phyloP scores from a whole-genome alignment of 2,113 vertebrate species.

The Phylloscopus trochiloides region DNA sequence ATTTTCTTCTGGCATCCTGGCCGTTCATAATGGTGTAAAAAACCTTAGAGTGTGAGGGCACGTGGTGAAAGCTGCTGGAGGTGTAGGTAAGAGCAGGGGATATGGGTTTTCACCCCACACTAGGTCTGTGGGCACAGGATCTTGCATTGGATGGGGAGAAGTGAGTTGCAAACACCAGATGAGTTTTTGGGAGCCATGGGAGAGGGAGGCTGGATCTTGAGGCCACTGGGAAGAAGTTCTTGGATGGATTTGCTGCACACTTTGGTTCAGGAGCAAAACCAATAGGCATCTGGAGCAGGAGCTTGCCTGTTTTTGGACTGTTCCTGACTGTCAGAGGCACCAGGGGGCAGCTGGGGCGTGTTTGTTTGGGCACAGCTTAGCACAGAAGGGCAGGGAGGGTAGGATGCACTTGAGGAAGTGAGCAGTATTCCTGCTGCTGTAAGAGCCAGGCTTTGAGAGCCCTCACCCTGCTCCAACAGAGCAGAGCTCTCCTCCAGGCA shows the following conservation, averaged over 20 bases:
- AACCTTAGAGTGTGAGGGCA: accelerated
- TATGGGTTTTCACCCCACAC: neutral
- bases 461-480: accelerated
- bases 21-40: accelerated
- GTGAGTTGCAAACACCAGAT: accelerated
- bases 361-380: neutral
- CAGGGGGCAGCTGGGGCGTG: neutral
- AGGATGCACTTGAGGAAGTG: neutral
- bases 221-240: neutral
- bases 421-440: neutral
- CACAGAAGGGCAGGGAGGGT: neutral
- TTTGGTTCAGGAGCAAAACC: neutral
- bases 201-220: neutral
- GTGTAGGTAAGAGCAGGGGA: accelerated
- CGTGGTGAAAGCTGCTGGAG: accelerated
- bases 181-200: accelerated
- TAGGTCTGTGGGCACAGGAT: too few species aligned
- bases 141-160: neutral
- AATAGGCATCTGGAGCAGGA: neutral
- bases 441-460: neutral
- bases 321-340: neutral
- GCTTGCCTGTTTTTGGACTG: neutral
- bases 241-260: neutral
- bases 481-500: neutral
- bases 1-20: neutral